phyloP scores from a whole-genome alignment of 1,140 invertebrate genomes.

The Uloborus diversus region DNA sequence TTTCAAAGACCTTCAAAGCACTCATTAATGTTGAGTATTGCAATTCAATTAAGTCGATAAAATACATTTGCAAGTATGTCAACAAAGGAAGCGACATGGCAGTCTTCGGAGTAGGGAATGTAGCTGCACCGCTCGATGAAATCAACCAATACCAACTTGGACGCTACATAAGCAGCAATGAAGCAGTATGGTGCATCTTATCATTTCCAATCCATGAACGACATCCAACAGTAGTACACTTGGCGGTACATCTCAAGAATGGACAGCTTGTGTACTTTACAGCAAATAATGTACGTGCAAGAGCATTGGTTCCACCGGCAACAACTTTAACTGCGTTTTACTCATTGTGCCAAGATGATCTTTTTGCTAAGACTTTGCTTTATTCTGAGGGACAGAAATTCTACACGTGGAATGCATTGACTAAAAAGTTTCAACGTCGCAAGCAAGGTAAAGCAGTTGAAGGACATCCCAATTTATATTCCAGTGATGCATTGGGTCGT shows the following conservation, averaged over 20 bases:
- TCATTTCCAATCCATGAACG: constrained; percentile 58
- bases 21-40: constrained; percentile 64
- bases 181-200: constrained; percentile 60
- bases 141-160: constrained; percentile 45
- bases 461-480: constrained; percentile 59
- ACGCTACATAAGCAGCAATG: constrained; percentile 59
- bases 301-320: too few relatives aligned
- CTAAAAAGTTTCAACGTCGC: background rate
- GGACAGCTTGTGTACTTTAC: constrained; percentile 57
- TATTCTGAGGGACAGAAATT: constrained; percentile 6
- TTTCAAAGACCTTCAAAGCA: constrained; percentile 60
- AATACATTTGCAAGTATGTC: constrained; percentile 63
- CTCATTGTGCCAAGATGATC: background rate
- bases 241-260: constrained; percentile 61
- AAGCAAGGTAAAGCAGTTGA: constrained; percentile 52
- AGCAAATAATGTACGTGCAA: constrained; percentile 16
- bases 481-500: constrained; percentile 59
- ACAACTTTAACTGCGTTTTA: constrained; percentile 1
- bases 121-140: background rate
- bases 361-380: constrained; percentile 10
- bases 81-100: constrained; percentile 62
- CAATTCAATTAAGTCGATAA: constrained; percentile 60
- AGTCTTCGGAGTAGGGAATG: constrained; percentile 2
- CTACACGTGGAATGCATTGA: constrained; percentile 10
- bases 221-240: constrained; percentile 57